phyloP scores from a whole-genome alignment of 2,888 invertebrate genomes.

The Mythimna pallens region DNA sequence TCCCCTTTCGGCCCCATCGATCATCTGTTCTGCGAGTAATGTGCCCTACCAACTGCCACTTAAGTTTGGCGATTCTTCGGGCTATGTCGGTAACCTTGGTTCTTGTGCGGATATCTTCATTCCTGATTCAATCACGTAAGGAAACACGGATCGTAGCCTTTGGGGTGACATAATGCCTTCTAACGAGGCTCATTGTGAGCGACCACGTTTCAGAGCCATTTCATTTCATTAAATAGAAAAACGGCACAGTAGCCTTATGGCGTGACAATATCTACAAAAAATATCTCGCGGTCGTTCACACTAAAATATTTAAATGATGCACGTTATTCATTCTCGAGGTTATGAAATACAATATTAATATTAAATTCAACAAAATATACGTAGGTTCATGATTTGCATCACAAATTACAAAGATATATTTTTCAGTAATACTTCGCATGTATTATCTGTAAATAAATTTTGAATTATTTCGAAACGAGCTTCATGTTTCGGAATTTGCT shows the following conservation, averaged over 20 bases:
- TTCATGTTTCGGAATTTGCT: background rate
- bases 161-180: too few species aligned
- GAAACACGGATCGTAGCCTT: too few species aligned
- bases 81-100: too few species aligned
- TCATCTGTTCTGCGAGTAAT: too few species aligned
- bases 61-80: too few species aligned
- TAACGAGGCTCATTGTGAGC: too few species aligned
- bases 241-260: background rate
- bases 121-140: too few species aligned
- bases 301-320: slow-evolving; percentile 22
- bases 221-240: background rate
- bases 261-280: background rate
- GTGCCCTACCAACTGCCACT: too few species aligned
- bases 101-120: too few species aligned
- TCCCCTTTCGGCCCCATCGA: too few species aligned
- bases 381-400: background rate
- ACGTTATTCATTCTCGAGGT: background rate
- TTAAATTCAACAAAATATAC: background rate
- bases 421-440: background rate
- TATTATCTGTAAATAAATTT: background rate
- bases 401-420: background rate
- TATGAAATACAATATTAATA: slow-evolving; percentile 6
- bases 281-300: background rate
- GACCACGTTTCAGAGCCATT: background rate
- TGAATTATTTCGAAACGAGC: slow-evolving; percentile 1